These are phyloP conservation scores for Cryptus viduatorius DNA, from an alignment of 2,888 invertebrate genomes.

Conservation along the genomic window DNA sequence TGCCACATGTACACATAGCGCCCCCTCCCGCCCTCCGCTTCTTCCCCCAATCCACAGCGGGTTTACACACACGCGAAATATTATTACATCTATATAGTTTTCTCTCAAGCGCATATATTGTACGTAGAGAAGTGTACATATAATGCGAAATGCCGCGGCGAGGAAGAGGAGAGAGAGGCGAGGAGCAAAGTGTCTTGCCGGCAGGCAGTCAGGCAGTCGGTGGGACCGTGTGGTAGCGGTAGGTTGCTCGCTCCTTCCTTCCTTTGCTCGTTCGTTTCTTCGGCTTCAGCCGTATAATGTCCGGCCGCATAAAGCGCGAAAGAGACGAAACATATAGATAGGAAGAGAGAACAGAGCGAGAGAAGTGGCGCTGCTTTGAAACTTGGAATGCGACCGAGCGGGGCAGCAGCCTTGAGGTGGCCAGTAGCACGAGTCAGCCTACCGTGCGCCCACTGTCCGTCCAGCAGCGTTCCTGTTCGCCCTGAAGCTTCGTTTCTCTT, in stretches of 20 bases:
- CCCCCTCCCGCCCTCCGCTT: too few relatives aligned
- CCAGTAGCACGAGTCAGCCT: conserved; percentile 80
- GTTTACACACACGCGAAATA: conserved; percentile 29
- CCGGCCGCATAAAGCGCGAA: conserved; percentile 31
- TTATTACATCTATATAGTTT: conserved; percentile 57
- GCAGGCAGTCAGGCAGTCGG: conserved; percentile 63
- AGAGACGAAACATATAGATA: conserved; percentile 47
- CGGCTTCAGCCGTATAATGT: conserved; percentile 43
- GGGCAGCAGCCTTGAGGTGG: conserved; percentile 79
- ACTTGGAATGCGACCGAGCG: conserved; percentile 80
- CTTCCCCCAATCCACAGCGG: conserved; percentile 3
- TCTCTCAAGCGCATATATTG: conserved; percentile 49
- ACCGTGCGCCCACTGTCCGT: conserved; percentile 66
- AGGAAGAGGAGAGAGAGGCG: conserved; percentile 33
- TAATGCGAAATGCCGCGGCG: conserved; percentile 31
- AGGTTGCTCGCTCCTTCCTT: conserved; percentile 56
- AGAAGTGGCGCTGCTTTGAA: conserved; percentile 71
- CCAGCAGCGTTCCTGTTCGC: conserved; percentile 31
- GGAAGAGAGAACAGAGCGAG: conserved; percentile 45
- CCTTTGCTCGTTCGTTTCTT: conserved; percentile 49
- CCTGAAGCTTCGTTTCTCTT: conserved; percentile 19
- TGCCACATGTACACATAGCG: conserved; percentile 39
- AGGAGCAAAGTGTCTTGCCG: conserved; percentile 61
- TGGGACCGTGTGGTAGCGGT: conserved; percentile 58
- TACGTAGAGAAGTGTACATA: conserved; percentile 39